A percentile compares a stretch with the other conserved stretches of the same genome.
These are phyloP conservation scores for Oryzias melastigma DNA, from an alignment of 2,113 vertebrate species.

Conservation along the genomic window DNA sequence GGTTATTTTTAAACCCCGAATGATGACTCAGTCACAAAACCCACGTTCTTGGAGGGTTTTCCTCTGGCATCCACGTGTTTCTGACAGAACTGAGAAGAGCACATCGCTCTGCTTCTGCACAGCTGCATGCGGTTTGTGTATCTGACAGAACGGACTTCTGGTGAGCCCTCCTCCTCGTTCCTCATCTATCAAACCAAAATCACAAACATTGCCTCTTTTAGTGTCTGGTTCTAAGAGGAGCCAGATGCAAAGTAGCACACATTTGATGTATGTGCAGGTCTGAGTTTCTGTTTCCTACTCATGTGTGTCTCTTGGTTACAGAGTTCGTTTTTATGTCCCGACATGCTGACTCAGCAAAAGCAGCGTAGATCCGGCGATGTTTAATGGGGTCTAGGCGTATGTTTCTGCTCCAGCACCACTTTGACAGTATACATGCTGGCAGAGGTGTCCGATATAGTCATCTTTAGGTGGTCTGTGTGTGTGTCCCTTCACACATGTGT, in stretches of 20 bases:
- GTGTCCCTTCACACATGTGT: conserved; percentile 3
- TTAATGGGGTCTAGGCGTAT: conserved; percentile 62
- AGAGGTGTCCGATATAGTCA: conserved; percentile 21
- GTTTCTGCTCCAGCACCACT: conserved; percentile 28
- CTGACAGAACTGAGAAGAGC: conserved; percentile 1
- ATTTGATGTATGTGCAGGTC: conserved; percentile 25
- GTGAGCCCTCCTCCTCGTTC: conserved; percentile 42
- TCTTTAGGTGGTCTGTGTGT: conserved; percentile 33
- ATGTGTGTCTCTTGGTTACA: conserved; percentile 26
- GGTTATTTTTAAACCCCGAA: conserved; percentile 55
- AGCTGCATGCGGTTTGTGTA: conserved; percentile 73
- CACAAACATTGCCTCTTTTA: conserved; percentile 56
- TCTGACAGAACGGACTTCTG: conserved; percentile 55
- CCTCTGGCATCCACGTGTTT: background rate
- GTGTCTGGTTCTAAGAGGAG: conserved; percentile 67
- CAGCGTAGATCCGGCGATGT: conserved; percentile 46
- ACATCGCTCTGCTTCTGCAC: conserved; percentile 43
- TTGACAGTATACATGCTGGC: conserved; percentile 35
- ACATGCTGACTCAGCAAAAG: conserved; percentile 68
- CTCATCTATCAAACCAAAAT: conserved; percentile 67
- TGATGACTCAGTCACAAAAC: conserved; percentile 30
- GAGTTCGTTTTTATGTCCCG: conserved; percentile 21
- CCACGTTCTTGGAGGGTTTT: conserved; percentile 35
- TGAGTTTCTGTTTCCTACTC: conserved; percentile 1
- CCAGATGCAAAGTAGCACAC: conserved; percentile 66